These are phyloP conservation scores for Spodoptera exigua DNA, from an alignment of 2,888 invertebrate genomes.

Conservation along the genomic window DNA sequence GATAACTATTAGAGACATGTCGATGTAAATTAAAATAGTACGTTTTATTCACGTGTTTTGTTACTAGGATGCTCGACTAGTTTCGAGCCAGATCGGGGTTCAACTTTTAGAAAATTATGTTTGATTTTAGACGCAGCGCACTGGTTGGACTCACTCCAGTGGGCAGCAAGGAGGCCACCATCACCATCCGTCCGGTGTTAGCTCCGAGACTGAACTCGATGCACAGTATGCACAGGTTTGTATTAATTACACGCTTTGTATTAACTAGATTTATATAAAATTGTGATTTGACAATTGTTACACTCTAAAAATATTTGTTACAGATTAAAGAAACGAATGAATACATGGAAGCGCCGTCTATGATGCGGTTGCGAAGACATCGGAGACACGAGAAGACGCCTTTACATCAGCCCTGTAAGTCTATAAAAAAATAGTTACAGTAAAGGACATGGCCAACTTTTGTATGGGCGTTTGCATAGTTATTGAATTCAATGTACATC, in stretches of 20 bases:
- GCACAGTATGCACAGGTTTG: slow-evolving; percentile 86
- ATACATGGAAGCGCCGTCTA: slow-evolving; percentile 86
- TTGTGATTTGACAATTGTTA: too few species aligned
- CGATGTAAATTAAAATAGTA: too few species aligned
- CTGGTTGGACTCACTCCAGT: slow-evolving; percentile 77
- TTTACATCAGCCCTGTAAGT: slow-evolving; percentile 84
- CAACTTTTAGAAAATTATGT: neutral
- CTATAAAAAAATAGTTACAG: too few species aligned
- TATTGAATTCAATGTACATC: too few species aligned
- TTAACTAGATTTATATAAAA: too few species aligned
- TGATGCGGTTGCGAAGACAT: slow-evolving; percentile 82
- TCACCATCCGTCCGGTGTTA: slow-evolving; percentile 87
- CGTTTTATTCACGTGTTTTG: too few species aligned
- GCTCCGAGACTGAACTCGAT: slow-evolving; percentile 86
- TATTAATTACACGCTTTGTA: too few species aligned
- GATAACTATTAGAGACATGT: too few species aligned
- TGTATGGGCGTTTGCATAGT: too few species aligned
- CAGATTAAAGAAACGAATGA: slow-evolving; percentile 85
- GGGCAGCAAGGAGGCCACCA: slow-evolving; percentile 75
- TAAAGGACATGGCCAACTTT: too few species aligned
- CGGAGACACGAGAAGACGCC: slow-evolving; percentile 83
- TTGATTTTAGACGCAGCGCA: slow-evolving; percentile 72
- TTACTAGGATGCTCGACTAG: too few species aligned
- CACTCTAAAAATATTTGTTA: neutral
- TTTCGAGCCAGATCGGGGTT: too few species aligned